Evolutionary conservation across 2,888 invertebrate genomes (phyloP).

Genomic region (Coelinius sp.): DNA sequence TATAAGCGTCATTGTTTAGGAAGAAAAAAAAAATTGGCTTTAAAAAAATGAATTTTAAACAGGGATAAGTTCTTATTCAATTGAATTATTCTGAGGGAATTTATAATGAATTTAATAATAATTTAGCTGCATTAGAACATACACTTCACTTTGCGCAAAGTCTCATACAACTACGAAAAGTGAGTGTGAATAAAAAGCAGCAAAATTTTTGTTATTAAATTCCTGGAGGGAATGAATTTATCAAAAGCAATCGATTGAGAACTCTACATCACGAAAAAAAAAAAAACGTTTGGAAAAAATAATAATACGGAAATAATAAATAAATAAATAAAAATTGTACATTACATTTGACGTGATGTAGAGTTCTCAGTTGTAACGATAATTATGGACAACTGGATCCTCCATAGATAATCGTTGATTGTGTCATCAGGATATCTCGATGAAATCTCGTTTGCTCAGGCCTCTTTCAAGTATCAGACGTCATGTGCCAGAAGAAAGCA

Average conservation of each 20-base stretch:
- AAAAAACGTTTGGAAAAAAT: background rate
- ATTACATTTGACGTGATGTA: constrained; percentile 19
- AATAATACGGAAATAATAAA: background rate
- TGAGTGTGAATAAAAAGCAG: constrained; percentile 30
- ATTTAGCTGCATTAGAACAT: background rate
- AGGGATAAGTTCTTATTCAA: too few relatives aligned
- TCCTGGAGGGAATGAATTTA: background rate
- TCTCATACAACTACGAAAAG: constrained; percentile 54
- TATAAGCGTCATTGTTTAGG: background rate
- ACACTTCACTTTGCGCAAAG: constrained; percentile 47
- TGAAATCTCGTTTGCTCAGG: background rate
- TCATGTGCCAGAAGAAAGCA: background rate
- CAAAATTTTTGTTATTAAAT: background rate
- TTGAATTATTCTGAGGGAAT: constrained; percentile 51
- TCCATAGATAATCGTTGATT: constrained; percentile 2
- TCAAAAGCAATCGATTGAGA: background rate
- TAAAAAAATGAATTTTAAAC: constrained; percentile 50
- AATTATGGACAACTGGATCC: too few relatives aligned
- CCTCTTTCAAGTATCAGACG: constrained; percentile 3
- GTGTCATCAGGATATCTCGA: background rate
- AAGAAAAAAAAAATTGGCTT: constrained; percentile 29
- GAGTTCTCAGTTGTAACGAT: constrained; percentile 21
- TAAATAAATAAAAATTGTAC: background rate
- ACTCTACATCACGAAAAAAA: constrained; percentile 11
- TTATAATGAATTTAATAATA: background rate